Evolutionary conservation across 2,113 vertebrate genomes (phyloP), one percentile per base, ranked within the genome.

Genomic region (Lampris incognitus): DNA sequence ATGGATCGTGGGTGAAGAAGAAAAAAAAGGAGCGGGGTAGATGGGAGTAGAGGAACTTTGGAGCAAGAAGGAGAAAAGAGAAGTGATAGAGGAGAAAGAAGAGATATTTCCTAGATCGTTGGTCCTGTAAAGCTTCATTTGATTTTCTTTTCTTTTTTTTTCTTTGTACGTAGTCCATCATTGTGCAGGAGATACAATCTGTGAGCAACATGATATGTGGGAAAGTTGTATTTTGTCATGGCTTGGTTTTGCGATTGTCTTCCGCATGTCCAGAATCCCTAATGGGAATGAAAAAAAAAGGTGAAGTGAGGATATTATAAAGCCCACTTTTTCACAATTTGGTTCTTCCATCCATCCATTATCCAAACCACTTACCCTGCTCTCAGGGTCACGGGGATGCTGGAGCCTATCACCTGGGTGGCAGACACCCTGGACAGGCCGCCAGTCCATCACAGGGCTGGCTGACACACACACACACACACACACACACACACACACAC

Each of bases 241-340:
- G 44, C 44, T 5, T 46, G 44, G 44, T 46, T 46, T 46, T 46
- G 44, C 44, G 7, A 5, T 7, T 46, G 44, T 6, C 50, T 52
- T 10, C 50, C 50, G 38, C 48, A 50, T 46, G 36, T 38, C 40
- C 65, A 58, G 8, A 36, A 37, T 57, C 37, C n/a, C 46, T n/a
- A 39, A 9, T 56, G 50, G 1, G 10, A 51, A 11, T 9, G 10
- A 50, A 36, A 71, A 58, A 78, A 56, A 44, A 69, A 50, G 59
- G 57, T 42, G 71, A 72, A 71, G 42, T n/a, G 7, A 42, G 49
- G 8, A 72, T 60, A 72, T 56, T 0, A 63, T 37, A 57, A 48
- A 9, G 46, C 40, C 1, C 8, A 38, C 52, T 58, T 71, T 66
- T 9, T 3, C 58, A 57, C n/a, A 57, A 37, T 57, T 52, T 61